Percentiles rank a stretch among this genome's conserved stretches.
These are phyloP conservation scores for Scaptomyza cyrtandrae DNA, from an alignment of 2,888 invertebrate species.

Conservation along the genomic window DNA sequence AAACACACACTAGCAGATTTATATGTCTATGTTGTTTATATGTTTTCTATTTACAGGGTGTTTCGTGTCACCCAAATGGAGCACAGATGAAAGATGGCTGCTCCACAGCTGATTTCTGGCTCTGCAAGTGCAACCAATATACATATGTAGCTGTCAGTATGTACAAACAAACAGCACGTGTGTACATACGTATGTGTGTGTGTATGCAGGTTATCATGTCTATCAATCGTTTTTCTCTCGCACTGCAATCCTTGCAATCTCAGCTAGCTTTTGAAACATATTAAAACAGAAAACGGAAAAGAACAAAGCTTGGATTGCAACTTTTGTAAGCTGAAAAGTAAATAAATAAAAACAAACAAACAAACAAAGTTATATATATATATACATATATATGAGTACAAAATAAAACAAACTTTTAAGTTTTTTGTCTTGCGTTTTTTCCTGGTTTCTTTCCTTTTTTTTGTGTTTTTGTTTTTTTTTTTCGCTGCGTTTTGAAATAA, in stretches of 20 bases:
- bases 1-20: slow-evolving; percentile 55
- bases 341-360: neutral
- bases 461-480: slow-evolving; percentile 51
- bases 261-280: slow-evolving; percentile 6
- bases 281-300: neutral
- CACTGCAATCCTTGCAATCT: slow-evolving; percentile 17
- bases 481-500: slow-evolving; percentile 82
- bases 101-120: slow-evolving; percentile 6
- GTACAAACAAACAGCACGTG: neutral
- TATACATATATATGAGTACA: too few species aligned
- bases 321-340: neutral
- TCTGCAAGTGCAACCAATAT: slow-evolving; percentile 3
- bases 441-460: slow-evolving; percentile 43
- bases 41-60: slow-evolving; percentile 48
- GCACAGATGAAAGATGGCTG: neutral
- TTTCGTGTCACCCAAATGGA: slow-evolving; percentile 4
- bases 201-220: neutral
- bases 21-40: slow-evolving; percentile 36
- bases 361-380: neutral
- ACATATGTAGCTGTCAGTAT: slow-evolving; percentile 20
- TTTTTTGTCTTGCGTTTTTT: slow-evolving; percentile 63
- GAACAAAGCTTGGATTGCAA: neutral
- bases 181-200: neutral
- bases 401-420: slow-evolving; percentile 9
- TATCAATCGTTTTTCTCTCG: neutral